Base-by-base conservation (phyloP, 2,888 invertebrate genomes). In the Polymixis flavicincta region DNA sequence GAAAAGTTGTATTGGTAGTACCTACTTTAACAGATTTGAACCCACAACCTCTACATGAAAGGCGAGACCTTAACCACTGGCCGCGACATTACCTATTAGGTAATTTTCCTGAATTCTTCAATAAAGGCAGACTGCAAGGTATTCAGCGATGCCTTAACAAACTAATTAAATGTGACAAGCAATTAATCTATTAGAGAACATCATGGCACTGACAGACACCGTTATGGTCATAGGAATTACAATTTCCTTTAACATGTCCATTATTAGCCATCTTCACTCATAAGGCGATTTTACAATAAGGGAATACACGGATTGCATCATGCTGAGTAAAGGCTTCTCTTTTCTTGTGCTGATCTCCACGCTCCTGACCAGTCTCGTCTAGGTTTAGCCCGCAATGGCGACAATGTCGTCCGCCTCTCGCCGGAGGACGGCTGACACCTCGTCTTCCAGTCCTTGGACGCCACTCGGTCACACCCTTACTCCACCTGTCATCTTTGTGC, bases 161-260 rank as follows among this genome's bases (percentile, higher is more conserved):
- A 48, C 25, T 45, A 65, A 82, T 64, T 14, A 25, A 25, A 76
- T 50, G 54, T 79, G 64, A 50, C 60, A 76, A 60, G 69, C 22
- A 76, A 76, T 74, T 50, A 61, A 69, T 65, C 54, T 19, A 11
- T 76, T 22, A 65, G 9, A 25, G 17, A 42, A 25, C 28, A 8
- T 42, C 14, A 25, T 32, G 64, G 17, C 48, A 54, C 22, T 76
- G 17, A 9, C 48, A 14, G 6, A 14, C 8, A 68, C 32, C 2
- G 5, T 32, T 55, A 82, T 45, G 37, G 68, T 55, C 48, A 60
- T 22, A 75, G 42, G 11, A 63, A 57, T 68, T 79, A 45, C 45
- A 42, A 64, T 68, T 68, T 68, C 68, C 68, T 82, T 68, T 11
- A 57, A 52, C 14, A 64, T n/a, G 11, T 4, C 68, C 55, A 45